Evolutionary conservation across 2,888 invertebrate species (phyloP), one percentile per base, ranked within the genome.

Genomic region (Calameuta filiformis): DNA sequence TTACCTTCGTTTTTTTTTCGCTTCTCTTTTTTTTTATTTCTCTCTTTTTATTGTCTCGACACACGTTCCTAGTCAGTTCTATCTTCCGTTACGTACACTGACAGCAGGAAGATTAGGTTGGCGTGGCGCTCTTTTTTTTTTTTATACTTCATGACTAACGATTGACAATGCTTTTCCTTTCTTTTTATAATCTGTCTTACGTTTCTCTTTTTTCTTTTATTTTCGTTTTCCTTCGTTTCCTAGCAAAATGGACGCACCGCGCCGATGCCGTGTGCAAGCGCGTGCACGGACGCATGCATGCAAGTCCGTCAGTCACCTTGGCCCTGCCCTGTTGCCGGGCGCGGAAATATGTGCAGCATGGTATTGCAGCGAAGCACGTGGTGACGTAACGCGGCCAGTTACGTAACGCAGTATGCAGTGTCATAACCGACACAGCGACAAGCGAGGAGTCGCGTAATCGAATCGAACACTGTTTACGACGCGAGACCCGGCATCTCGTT

Each of bases 371-470:
- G 85, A 85, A 81, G 74, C 86, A 82, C 83, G 83, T 84, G 83
- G 86, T 89, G 88, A 87, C 87, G 89, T 87, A 92, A 92, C 90
- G 86, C 88, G 88, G 87, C 88, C 86, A 88, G 86, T 91, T 89
- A 87, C 86, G 86, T 85, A 89, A 89, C 83, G 82, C 78, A 75
- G 82, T 79, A 81, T 9, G 85, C 78, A 84, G 81, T 85, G 86
- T 85, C 87, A 83, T 84, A 81, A 85, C 81, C 81, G 80, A 56
- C 56, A 56, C 56, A 56, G 23, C 84, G 82, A 79, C 76, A 30
- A 12, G 80, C 84, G 81, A 73, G 82, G 75, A 77, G 79, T 75
- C 81, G 76, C 71, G 71, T 71, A 71, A 71, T 71, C 31, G 56
- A 56, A 56, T 56, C 56, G 56, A 56, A 56, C 56, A 56, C 23